A percentile compares a stretch with the other conserved stretches of the same genome.
phyloP scores from a whole-genome alignment of 2,888 invertebrate genomes.

The Scaptomyza tumidula region DNA sequence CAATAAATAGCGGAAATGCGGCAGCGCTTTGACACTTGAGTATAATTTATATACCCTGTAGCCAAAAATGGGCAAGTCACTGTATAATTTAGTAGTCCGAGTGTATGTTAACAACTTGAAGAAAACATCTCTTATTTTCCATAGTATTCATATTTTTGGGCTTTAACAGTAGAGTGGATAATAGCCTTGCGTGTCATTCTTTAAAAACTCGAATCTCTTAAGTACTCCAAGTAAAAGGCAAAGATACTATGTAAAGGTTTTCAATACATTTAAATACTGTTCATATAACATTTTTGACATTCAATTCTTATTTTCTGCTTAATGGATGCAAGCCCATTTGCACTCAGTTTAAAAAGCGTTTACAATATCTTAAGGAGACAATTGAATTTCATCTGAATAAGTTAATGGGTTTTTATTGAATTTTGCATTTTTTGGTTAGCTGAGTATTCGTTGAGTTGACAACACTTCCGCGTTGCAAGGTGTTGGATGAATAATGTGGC shows the following conservation, averaged over 20 bases:
- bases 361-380: background rate
- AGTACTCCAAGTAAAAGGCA: background rate
- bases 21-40: conserved; percentile 23
- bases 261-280: too few relatives aligned
- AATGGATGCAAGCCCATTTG: too few relatives aligned
- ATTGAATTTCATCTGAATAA: background rate
- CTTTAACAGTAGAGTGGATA: background rate
- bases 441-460: conserved; percentile 35
- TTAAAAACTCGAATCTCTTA: background rate
- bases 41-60: conserved; percentile 40
- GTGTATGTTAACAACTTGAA: conserved; percentile 6
- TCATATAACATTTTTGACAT: too few relatives aligned
- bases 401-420: conserved; percentile 6
- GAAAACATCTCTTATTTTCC: conserved; percentile 1
- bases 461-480: conserved; percentile 67
- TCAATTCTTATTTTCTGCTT: too few relatives aligned
- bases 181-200: conserved; percentile 3
- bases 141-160: conserved; percentile 12
- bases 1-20: conserved; percentile 63
- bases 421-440: conserved; percentile 32
- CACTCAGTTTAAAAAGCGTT: too few relatives aligned
- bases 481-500: conserved; percentile 63
- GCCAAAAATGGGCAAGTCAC: conserved; percentile 24
- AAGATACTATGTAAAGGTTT: background rate
- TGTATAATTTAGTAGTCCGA: conserved; percentile 19